Percentiles rank a stretch among this genome's conserved stretches.
phyloP scores from a whole-genome alignment of 2,113 vertebrate species.

The Carassius carassius region DNA sequence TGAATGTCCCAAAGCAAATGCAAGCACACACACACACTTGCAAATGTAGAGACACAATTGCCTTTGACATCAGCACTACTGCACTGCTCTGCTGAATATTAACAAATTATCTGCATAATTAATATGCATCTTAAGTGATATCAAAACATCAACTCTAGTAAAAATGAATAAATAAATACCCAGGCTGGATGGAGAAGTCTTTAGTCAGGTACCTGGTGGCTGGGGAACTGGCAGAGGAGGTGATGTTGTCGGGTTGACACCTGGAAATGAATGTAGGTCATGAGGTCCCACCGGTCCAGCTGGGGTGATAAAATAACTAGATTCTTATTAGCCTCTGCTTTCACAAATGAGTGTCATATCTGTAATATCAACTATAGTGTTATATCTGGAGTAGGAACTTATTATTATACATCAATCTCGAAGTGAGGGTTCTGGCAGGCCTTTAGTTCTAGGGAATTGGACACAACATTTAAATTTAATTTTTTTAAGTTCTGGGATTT shows the following conservation, averaged over 20 bases:
- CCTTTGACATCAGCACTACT: background rate
- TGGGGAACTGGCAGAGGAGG: constrained; percentile 94
- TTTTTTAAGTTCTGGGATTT: background rate
- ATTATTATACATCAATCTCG: background rate
- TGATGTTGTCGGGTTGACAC: constrained; percentile 91
- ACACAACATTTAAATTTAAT: background rate
- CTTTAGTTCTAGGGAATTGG: background rate
- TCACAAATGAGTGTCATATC: constrained; percentile 56
- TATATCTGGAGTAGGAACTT: background rate
- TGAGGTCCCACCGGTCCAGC: constrained; percentile 69
- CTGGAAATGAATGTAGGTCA: constrained; percentile 73
- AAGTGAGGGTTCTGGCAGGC: background rate
- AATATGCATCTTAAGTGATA: constrained; percentile 22
- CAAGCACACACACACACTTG: constrained; percentile 17
- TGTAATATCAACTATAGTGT: background rate
- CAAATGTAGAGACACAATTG: constrained; percentile 25
- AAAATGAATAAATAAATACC: no score
- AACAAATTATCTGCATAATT: background rate
- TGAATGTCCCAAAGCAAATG: background rate
- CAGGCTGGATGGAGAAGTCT: constrained; percentile 26
- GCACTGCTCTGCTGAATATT: background rate
- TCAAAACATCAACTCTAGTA: background rate
- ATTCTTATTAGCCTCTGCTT: constrained; percentile 90
- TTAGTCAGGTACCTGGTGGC: constrained; percentile 85
- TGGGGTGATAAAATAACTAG: constrained; percentile 89